phyloP scores from a whole-genome alignment of 2,113 vertebrate species.

The Capreolus pygargus region DNA sequence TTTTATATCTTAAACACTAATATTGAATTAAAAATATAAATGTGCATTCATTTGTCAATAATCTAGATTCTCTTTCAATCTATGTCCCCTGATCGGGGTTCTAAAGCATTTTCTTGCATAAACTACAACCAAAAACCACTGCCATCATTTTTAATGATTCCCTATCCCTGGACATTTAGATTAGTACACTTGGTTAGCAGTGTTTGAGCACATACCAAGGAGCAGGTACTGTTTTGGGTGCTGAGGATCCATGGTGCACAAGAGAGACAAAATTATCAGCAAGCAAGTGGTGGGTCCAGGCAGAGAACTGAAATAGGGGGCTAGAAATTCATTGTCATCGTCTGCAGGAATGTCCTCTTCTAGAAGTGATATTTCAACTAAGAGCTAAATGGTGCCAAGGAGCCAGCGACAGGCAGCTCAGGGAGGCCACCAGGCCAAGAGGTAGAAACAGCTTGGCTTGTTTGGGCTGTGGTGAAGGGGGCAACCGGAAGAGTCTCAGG shows the following conservation, averaged over 20 bases:
- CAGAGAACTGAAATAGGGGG: background rate
- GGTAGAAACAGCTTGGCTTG: background rate
- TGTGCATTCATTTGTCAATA: background rate
- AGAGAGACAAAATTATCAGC: background rate
- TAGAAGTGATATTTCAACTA: slow-evolving; percentile 18
- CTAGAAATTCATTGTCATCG: background rate
- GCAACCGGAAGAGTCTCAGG: background rate
- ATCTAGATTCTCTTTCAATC: background rate
- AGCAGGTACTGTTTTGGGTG: background rate
- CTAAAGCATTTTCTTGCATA: background rate
- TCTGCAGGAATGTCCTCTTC: background rate
- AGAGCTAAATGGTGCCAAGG: background rate
- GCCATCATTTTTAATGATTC: background rate
- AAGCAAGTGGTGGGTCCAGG: background rate
- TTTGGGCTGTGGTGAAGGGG: background rate
- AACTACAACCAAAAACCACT: background rate
- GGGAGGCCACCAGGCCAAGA: background rate
- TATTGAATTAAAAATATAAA: background rate
- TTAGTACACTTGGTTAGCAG: background rate
- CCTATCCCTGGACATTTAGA: background rate
- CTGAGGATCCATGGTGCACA: background rate
- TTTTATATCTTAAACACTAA: background rate
- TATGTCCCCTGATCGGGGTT: background rate
- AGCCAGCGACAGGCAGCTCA: background rate
- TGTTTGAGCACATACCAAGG: background rate